Conservation (phyloP, 2,888 invertebrate genomes). For the Hybos culiciformis region DNA sequence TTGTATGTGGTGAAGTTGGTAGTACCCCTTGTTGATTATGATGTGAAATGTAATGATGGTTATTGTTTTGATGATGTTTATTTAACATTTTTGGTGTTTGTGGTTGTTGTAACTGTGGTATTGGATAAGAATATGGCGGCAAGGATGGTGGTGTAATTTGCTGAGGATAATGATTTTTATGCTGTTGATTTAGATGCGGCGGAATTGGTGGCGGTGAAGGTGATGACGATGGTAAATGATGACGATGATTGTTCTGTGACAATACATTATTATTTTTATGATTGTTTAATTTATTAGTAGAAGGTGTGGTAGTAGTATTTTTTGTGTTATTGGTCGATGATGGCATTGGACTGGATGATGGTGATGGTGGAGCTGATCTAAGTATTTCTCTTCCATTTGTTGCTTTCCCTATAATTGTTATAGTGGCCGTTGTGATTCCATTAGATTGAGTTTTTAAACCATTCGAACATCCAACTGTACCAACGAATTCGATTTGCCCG, state of each 20-base stretch:
- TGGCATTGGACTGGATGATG: conserved; percentile 1
- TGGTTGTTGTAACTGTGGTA: conserved; percentile 15
- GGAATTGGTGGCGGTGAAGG: conserved; percentile 1
- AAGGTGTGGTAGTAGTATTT: conserved; percentile 5
- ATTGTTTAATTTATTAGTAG: too few species aligned
- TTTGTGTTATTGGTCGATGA: conserved; percentile 6
- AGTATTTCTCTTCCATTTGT: not conserved
- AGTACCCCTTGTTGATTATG: conserved; percentile 18
- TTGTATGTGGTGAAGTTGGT: conserved; percentile 9
- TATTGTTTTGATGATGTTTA: conserved; percentile 20
- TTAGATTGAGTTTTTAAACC: not conserved
- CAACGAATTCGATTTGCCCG: conserved; percentile 17
- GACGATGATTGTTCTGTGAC: too few species aligned
- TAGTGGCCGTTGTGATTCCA: too few species aligned
- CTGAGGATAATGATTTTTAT: conserved; percentile 8
- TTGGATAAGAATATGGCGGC: conserved; percentile 8
- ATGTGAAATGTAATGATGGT: conserved; percentile 27
- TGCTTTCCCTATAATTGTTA: not conserved
- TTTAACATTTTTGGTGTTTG: conserved; percentile 25
- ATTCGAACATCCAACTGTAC: not conserved
- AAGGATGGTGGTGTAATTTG: conserved; percentile 2
- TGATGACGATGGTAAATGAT: conserved; percentile 3
- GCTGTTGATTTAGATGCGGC: conserved; percentile 1
- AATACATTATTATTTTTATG: too few species aligned
- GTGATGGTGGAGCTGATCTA: not conserved